Evolutionary conservation across 2,113 vertebrate genomes (phyloP).

Genomic region (Pitta sordida): DNA sequence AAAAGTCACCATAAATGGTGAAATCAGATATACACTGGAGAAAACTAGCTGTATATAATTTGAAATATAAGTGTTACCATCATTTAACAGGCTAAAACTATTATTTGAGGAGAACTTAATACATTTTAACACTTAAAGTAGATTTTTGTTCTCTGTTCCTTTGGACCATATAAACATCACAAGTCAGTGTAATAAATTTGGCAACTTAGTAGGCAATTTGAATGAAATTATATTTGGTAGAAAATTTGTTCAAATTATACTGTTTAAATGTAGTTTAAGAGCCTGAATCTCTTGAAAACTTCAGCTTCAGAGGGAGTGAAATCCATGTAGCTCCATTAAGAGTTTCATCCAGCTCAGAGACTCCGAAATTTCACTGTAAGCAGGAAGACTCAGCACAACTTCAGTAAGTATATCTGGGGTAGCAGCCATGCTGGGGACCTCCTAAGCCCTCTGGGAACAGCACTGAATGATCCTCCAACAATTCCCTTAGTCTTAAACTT

Average conservation of each 20-base stretch:
- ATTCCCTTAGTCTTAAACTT: neutral
- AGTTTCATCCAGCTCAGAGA: neutral
- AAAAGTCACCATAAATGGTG: neutral
- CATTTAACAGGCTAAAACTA: neutral
- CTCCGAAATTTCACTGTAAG: neutral
- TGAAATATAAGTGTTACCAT: neutral
- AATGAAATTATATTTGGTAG: fast-evolving
- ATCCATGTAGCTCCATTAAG: neutral
- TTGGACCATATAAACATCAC: neutral
- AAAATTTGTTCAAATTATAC: neutral
- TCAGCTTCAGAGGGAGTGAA: neutral
- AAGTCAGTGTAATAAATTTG: neutral
- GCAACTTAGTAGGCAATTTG: neutral
- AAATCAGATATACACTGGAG: neutral
- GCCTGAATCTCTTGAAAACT: neutral
- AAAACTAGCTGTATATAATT: neutral
- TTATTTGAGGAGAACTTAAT: neutral
- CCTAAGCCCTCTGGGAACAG: neutral
- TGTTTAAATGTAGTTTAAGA: neutral
- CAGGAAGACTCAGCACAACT: neutral
- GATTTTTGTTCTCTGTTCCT: neutral
- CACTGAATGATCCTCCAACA: neutral
- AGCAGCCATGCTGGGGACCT: neutral
- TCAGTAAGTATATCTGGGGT: neutral
- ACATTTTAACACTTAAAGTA: neutral